These are phyloP conservation scores for Helicorthomorpha holstii DNA, from an alignment of 1,140 invertebrate species.

Conservation along the genomic window DNA sequence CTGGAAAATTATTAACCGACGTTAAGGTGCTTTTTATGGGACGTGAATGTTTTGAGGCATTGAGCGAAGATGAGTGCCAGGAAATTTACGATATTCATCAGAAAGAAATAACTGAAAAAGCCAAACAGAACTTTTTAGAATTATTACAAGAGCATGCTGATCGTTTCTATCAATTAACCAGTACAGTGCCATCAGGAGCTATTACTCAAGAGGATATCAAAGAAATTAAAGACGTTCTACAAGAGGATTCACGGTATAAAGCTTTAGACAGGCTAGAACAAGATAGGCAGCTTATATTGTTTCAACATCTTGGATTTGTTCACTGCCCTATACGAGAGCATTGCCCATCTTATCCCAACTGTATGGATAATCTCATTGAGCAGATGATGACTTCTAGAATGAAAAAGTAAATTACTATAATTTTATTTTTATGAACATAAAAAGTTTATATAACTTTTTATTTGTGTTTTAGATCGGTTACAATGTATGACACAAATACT, in stretches of 20 bases:
- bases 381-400: conserved; percentile 50
- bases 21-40: conserved; percentile 87
- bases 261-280: conserved; percentile 81
- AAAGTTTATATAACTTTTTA: background rate
- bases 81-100: conserved; percentile 92
- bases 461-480: conserved; percentile 34
- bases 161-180: conserved; percentile 84
- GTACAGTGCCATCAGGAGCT: conserved; percentile 68
- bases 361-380: conserved; percentile 72
- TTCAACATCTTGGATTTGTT: conserved; percentile 88
- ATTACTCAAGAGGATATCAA: conserved; percentile 88
- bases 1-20: conserved; percentile 80
- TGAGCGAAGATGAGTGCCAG: conserved; percentile 76
- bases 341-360: conserved; percentile 76
- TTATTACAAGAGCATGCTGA: conserved; percentile 82
- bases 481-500: conserved; percentile 47
- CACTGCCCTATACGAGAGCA: conserved; percentile 87
- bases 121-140: conserved; percentile 85
- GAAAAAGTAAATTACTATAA: conserved; percentile 31
- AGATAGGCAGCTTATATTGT: conserved; percentile 80
- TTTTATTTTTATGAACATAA: background rate
- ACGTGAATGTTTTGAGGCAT: conserved; percentile 78
- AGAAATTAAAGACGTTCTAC: conserved; percentile 76
- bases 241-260: conserved; percentile 85
- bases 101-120: conserved; percentile 71